Evolutionary conservation across 2,888 invertebrate genomes (phyloP).

Genomic region (Platycheirus rosarum): DNA sequence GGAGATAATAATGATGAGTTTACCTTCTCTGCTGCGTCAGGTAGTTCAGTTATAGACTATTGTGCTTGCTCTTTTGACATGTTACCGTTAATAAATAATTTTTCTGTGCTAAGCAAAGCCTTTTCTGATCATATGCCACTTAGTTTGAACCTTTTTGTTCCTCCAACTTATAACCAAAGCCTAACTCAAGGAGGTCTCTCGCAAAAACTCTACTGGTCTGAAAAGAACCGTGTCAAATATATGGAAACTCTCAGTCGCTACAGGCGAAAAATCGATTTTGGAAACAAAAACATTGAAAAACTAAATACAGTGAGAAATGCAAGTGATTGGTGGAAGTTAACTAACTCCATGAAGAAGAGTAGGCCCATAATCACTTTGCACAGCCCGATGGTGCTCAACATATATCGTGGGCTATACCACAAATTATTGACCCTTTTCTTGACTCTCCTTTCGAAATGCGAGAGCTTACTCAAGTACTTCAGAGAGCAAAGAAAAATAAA

Average conservation of each 20-base stretch:
- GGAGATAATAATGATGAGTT: background rate
- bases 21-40: slow-evolving; percentile 2
- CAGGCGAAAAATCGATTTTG: too few relatives aligned
- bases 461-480: too few relatives aligned
- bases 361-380: background rate
- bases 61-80: background rate
- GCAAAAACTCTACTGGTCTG: too few relatives aligned
- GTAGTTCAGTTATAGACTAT: background rate
- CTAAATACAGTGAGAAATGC: slow-evolving; percentile 23
- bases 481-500: too few relatives aligned
- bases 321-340: slow-evolving; percentile 31
- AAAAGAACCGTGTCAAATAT: background rate
- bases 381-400: too few relatives aligned
- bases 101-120: too few relatives aligned
- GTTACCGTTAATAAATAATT: background rate
- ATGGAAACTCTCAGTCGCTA: background rate
- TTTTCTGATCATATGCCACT: background rate
- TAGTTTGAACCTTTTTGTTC: too few relatives aligned
- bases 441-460: too few relatives aligned
- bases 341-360: slow-evolving; percentile 25
- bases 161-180: too few relatives aligned
- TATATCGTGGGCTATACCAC: too few relatives aligned
- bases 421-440: too few relatives aligned
- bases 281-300: slow-evolving; percentile 18
- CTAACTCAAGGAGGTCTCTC: too few relatives aligned